Base-by-base conservation (phyloP, 2,797 vertebrate genomes). In the Rhinella marina region DNA sequence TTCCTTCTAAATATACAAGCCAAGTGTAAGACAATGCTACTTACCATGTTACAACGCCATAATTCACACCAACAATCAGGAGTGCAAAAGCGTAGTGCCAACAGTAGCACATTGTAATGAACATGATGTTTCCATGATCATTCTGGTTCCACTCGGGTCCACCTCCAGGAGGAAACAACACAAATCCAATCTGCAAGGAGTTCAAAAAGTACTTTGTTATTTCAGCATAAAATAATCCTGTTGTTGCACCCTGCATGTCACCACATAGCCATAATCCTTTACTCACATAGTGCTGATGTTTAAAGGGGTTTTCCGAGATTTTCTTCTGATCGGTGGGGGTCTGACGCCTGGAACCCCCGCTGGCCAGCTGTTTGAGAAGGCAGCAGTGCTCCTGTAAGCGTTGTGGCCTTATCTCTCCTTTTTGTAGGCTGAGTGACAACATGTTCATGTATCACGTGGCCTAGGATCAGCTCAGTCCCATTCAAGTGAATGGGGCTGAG, bases 21-120 rank as follows among this genome's bases (percentile, higher is more conserved):
- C 10, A 61, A 7, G 64, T 25, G 32, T 10, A 21, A 23, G 27
- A 57, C 14, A 85, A 27, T 32, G 14, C 12, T 19, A 93, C 96
- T 96, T 92, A 99, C 98, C 97, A 97, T 91, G 86, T 95, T 91
- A 97, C 90, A 8, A 96, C 92, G 90, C 94, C 94, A 89, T 97
- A 97, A 92, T 96, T 93, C 86, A 93, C 76, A 90, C 95, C 93
- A 83, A 97, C 93, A 32, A 95, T 59, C 82, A 98, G 88, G 93
- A 97, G 91, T 89, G 94, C 92, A 81, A 96, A 93, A 61, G 95
- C 96, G 0, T 97, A 96, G 93, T 99, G 98, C 98, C 98, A 99
- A 90, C 98, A 98, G 92, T 95, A 98, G 90, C 98, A 98, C 93
- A 99, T 96, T 82, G 97, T 97, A 88, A 99, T 87, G 90, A 99